Evolutionary conservation across 2,888 invertebrate genomes (phyloP).

Genomic region (Antheraea yamamai): DNA sequence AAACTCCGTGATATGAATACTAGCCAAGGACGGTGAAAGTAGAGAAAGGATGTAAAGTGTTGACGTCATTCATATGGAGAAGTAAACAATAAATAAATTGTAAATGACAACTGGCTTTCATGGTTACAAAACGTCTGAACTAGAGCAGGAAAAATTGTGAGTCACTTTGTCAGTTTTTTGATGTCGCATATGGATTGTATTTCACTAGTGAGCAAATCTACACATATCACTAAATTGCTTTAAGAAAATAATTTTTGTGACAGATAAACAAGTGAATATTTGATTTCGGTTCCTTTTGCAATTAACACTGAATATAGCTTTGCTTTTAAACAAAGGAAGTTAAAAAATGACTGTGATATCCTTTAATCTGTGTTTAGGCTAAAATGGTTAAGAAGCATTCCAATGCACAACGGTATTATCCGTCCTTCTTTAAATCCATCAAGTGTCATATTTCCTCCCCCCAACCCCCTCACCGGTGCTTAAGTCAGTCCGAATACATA

Average conservation of each 20-base stretch:
- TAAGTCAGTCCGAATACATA: too few species aligned
- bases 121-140: neutral
- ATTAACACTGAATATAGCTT: neutral
- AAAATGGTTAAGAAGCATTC: too few species aligned
- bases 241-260: too few species aligned
- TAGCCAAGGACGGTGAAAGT: conserved; percentile 78
- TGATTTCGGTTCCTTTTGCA: neutral
- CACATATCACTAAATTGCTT: neutral
- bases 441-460: too few species aligned
- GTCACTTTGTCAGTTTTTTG: neutral
- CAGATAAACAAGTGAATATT: too few species aligned
- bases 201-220: neutral
- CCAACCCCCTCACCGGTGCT: too few species aligned
- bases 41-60: conserved; percentile 69
- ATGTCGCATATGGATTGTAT: neutral
- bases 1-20: conserved; percentile 24
- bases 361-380: too few species aligned
- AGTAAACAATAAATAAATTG: neutral
- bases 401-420: too few species aligned
- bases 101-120: neutral
- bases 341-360: too few species aligned
- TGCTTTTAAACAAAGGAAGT: neutral
- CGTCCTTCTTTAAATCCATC: too few species aligned
- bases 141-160: neutral
- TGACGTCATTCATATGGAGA: conserved; percentile 47